Evolutionary conservation across 2,113 vertebrate genomes (phyloP).

Genomic region (Coptodon bakossiorum): DNA sequence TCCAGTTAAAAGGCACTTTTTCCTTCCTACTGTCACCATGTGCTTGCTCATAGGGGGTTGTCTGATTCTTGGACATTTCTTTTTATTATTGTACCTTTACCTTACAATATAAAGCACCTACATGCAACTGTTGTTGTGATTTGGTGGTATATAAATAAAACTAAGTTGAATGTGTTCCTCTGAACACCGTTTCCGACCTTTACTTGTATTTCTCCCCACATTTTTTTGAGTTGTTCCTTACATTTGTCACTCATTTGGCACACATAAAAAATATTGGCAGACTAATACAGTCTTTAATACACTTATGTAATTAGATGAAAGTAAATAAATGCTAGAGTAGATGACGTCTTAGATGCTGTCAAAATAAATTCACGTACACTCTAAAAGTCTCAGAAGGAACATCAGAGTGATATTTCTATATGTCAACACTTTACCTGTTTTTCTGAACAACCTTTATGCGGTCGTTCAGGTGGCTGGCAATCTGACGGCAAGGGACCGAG

Average conservation of each 20-base stretch:
- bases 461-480: slow-evolving; percentile 81
- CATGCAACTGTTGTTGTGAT: neutral
- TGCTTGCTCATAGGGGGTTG: neutral
- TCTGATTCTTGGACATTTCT: neutral
- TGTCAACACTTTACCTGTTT: neutral
- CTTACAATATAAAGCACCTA: neutral
- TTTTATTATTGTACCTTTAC: neutral
- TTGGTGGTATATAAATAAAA: neutral
- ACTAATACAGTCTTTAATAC: neutral
- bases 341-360: neutral
- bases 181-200: neutral
- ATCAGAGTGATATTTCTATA: neutral
- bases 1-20: neutral
- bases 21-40: neutral
- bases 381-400: neutral
- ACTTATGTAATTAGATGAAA: neutral
- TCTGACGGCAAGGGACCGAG: slow-evolving; percentile 81
- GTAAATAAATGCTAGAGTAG: neutral
- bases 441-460: neutral
- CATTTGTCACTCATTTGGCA: neutral
- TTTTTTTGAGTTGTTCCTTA: neutral
- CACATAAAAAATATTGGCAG: neutral
- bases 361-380: neutral
- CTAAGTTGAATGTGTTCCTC: neutral
- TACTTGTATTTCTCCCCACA: neutral